A percentile compares a stretch with the other conserved stretches of the same genome.
Conservation (phyloP, 2,113 vertebrate species). For the Paedocypris sp. region DNA sequence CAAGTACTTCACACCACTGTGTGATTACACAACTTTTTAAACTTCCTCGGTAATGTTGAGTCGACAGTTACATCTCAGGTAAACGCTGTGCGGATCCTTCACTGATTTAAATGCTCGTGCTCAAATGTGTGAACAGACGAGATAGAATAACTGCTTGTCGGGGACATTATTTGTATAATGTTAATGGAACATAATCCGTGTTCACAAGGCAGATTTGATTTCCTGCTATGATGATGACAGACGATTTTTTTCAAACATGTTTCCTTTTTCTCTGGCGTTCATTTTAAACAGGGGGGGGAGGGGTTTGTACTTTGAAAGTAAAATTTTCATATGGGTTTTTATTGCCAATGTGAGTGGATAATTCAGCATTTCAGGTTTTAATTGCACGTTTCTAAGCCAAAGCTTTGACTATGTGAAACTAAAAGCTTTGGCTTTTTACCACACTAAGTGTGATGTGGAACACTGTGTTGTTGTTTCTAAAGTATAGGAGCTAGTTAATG, state of each 20-base stretch:
- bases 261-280: neutral
- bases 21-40: conserved; percentile 6
- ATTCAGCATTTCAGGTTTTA: neutral
- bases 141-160: neutral
- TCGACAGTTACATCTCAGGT: conserved; percentile 22
- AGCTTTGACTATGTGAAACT: neutral
- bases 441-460: neutral
- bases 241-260: neutral
- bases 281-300: neutral
- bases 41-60: neutral
- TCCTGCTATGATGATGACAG: conserved; percentile 13
- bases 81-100: conserved; percentile 8
- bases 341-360: too few relatives aligned
- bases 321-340: too few relatives aligned
- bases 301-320: neutral
- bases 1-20: too few relatives aligned
- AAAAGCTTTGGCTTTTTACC: neutral
- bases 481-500: too few relatives aligned
- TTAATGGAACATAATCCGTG: conserved; percentile 10
- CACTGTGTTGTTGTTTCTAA: neutral
- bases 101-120: conserved; percentile 15
- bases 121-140: conserved; percentile 8
- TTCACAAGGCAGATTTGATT: neutral
- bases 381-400: neutral
- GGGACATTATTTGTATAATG: conserved; percentile 3